Conservation (phyloP, 92 coral and sea anemone genomes). For the Phenganax marumi region DNA sequence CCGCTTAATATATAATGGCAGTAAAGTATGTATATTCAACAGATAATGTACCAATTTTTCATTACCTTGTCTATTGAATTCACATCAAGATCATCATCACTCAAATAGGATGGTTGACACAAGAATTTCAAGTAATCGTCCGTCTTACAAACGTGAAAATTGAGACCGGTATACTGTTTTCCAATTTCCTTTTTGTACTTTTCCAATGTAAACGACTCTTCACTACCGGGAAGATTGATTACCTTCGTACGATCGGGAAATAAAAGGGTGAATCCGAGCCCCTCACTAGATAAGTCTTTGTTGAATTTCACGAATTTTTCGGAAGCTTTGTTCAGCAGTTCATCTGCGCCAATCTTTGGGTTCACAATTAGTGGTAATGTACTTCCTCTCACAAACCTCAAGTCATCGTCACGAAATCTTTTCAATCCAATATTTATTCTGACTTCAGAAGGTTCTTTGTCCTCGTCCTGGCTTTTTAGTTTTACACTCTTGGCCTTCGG, state of each 20-base stretch:
- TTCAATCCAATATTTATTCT: constrained; percentile 54
- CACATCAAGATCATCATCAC: too few species aligned
- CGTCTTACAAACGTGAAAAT: neutral
- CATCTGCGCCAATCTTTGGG: constrained; percentile 45
- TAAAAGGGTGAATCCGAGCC: constrained; percentile 37
- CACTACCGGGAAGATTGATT: neutral
- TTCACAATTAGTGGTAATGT: constrained; percentile 52
- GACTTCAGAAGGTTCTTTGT: constrained; percentile 22
- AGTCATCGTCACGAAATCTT: constrained; percentile 39
- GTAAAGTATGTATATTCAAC: too few species aligned
- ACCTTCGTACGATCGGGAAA: constrained; percentile 57
- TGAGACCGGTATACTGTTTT: neutral
- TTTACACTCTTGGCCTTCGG: too few species aligned
- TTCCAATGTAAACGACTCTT: neutral
- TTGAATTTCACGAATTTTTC: constrained; percentile 59
- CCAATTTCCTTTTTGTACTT: constrained; percentile 3
- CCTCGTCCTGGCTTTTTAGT: too few species aligned
- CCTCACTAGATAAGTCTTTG: constrained; percentile 36
- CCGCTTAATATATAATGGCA: too few species aligned
- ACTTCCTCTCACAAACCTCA: constrained; percentile 48
- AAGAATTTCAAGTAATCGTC: neutral
- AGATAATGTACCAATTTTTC: too few species aligned
- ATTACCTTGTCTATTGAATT: too few species aligned
- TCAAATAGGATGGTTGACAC: too few species aligned
- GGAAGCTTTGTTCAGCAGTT: constrained; percentile 46